Conservation (phyloP, 2,797 vertebrate genomes). For the Eulemur mongoz region DNA sequence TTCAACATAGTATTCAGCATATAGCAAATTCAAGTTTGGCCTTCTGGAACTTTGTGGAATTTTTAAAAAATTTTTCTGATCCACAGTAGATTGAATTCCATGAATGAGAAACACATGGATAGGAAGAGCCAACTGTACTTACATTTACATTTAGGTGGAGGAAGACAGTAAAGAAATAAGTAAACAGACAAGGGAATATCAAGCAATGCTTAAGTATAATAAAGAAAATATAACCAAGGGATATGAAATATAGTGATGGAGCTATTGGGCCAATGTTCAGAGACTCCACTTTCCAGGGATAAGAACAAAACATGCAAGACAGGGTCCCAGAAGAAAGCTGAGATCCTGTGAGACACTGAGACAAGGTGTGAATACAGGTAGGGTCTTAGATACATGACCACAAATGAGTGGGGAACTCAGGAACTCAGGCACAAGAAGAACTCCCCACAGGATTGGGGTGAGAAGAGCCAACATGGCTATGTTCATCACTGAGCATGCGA, state of each 20-base stretch:
- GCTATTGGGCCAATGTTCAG: neutral
- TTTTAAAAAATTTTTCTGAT: neutral
- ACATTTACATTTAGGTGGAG: slow-evolving; percentile 2
- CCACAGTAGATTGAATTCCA: neutral
- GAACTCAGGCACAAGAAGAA: neutral
- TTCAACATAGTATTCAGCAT: neutral
- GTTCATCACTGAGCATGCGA: neutral
- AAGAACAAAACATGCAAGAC: neutral
- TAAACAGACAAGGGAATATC: neutral
- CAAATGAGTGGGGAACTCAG: neutral
- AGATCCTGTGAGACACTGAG: neutral
- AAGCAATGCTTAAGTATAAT: neutral
- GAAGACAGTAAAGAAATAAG: neutral
- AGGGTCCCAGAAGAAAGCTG: neutral
- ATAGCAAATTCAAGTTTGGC: neutral
- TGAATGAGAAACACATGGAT: neutral
- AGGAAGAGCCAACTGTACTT: neutral
- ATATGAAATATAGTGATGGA: neutral
- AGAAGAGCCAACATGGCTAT: neutral
- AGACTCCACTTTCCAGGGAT: neutral
- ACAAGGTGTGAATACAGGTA: neutral
- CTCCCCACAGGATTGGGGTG: neutral
- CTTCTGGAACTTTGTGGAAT: neutral
- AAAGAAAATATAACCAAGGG: slow-evolving; percentile 12
- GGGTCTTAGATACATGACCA: neutral